Evolutionary conservation across 2,113 vertebrate species (phyloP).

Genomic region (Periophthalmus modestus): DNA sequence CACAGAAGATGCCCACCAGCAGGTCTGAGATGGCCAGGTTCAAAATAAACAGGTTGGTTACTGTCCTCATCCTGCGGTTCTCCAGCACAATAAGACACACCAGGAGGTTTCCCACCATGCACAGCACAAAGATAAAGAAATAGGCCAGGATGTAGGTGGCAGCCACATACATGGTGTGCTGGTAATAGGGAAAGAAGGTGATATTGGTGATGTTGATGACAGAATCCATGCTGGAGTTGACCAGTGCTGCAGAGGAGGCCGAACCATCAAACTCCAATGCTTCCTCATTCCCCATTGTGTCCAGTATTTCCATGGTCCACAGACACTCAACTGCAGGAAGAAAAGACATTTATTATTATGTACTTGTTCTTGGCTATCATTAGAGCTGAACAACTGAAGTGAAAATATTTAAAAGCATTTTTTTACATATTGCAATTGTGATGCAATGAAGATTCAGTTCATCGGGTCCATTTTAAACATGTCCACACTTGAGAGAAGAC

Average conservation of each 20-base stretch:
- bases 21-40: constrained; percentile 84
- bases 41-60: constrained; percentile 84
- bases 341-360: not conserved
- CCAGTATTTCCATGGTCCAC: constrained; percentile 50
- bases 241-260: not conserved
- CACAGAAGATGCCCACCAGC: constrained; percentile 84
- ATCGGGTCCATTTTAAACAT: too few relatives aligned
- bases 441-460: too few relatives aligned
- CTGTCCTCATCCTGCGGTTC: constrained; percentile 79
- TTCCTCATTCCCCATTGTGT: constrained; percentile 20
- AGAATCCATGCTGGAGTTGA: constrained; percentile 48
- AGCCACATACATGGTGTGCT: constrained; percentile 77
- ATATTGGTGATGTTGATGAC: constrained; percentile 48
- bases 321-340: too few relatives aligned
- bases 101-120: constrained; percentile 81
- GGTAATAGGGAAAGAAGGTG: constrained; percentile 78
- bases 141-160: constrained; percentile 76
- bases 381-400: not conserved
- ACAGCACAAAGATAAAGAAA: constrained; percentile 81
- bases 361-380: not conserved
- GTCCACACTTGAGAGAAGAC: too few relatives aligned
- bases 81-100: constrained; percentile 81
- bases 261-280: constrained; percentile 48
- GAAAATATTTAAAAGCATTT: not conserved
- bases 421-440: not conserved